Evolutionary conservation across 2,797 vertebrate species (phyloP).

Genomic region (Acanthornis magna): DNA sequence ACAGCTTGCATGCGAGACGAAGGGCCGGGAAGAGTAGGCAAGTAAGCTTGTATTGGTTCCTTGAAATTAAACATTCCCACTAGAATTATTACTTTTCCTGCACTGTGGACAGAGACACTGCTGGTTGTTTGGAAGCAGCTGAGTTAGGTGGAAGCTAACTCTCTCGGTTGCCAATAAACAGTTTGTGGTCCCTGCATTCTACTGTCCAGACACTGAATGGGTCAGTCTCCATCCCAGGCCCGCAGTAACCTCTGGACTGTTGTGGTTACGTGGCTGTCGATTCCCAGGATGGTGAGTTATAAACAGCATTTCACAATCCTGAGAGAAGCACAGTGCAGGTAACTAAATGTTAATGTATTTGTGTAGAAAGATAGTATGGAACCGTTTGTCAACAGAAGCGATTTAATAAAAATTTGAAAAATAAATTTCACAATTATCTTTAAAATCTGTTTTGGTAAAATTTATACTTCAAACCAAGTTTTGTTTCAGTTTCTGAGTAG

Average conservation of each 20-base stretch:
- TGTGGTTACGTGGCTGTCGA: not conserved
- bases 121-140: not conserved
- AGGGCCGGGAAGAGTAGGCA: too few species aligned
- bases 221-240: not conserved
- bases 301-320: not conserved
- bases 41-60: not conserved
- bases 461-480: not conserved
- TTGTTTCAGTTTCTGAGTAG: not conserved
- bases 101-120: accelerated
- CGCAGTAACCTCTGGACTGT: not conserved
- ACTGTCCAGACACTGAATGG: accelerated
- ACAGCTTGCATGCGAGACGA: accelerated
- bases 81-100: not conserved
- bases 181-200: not conserved
- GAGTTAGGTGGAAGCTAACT: not conserved
- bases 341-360: not conserved
- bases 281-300: not conserved
- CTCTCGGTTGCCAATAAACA: accelerated
- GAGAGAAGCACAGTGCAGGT: not conserved
- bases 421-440: not conserved
- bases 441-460: not conserved
- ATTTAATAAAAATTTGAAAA: not conserved
- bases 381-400: not conserved
- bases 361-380: not conserved
- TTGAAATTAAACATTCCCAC: not conserved